These are phyloP conservation scores for Anticlea derivata DNA, from an alignment of 2,888 invertebrate genomes.

Conservation along the genomic window DNA sequence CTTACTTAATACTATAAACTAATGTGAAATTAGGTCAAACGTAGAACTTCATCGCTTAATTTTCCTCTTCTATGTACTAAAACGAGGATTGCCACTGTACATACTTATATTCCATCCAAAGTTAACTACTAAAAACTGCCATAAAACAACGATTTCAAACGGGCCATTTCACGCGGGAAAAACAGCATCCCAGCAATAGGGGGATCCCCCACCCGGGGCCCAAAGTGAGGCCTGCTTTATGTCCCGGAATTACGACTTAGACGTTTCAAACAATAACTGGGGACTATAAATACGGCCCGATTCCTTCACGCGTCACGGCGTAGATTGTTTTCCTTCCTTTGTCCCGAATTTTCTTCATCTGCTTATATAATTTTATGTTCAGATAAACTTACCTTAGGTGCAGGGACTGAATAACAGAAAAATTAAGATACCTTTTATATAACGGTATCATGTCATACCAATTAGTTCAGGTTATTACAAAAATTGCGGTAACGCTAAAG, in stretches of 20 bases:
- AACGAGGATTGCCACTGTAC: slow-evolving; percentile 70
- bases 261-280: slow-evolving; percentile 84
- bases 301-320: slow-evolving; percentile 82
- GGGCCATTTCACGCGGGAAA: slow-evolving; percentile 81
- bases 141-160: slow-evolving; percentile 84
- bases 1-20: neutral
- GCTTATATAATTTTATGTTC: too few relatives aligned
- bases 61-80: slow-evolving; percentile 40
- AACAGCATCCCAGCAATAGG: slow-evolving; percentile 67
- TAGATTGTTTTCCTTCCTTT: slow-evolving; percentile 67
- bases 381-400: too few relatives aligned
- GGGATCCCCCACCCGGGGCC: slow-evolving; percentile 41
- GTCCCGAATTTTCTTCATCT: slow-evolving; percentile 38
- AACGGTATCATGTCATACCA: too few relatives aligned
- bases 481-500: too few relatives aligned
- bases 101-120: slow-evolving; percentile 72
- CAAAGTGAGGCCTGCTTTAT: slow-evolving; percentile 80
- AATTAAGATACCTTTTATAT: too few relatives aligned
- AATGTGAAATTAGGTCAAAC: slow-evolving; percentile 12
- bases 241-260: slow-evolving; percentile 82
- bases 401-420: too few relatives aligned
- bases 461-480: too few relatives aligned
- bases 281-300: slow-evolving; percentile 79
- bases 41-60: slow-evolving; percentile 27
- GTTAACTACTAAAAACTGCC: slow-evolving; percentile 84